Evolutionary conservation across 2,888 invertebrate species (phyloP), one percentile per base, ranked within the genome.

Genomic region (Buathra laborator): DNA sequence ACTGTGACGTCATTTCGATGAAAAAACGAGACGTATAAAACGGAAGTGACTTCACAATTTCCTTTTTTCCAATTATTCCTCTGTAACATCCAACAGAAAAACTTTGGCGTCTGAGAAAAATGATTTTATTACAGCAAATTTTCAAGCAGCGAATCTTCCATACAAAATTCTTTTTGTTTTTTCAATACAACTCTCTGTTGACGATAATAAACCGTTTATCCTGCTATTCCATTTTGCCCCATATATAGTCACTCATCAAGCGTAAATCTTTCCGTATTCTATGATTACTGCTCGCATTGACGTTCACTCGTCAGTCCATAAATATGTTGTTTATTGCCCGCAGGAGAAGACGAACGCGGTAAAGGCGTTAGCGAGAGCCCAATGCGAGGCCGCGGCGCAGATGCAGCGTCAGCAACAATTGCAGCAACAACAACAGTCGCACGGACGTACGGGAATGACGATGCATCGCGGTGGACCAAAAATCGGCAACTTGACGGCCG

Each of bases 321-420:
- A 76, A 76, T 29, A 19, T 48, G 19, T 68, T 29, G 9, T 10
- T 68, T 37, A 51, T 67, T 62, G 37, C 46, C 86, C 87, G 0
- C 88, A 94, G 94, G 97, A 97, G 94, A 98, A 98, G 94, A 98
- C 97, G 0, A 97, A 97, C 89, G 96, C 97, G 75, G 97, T 97
- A 44, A 96, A 96, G 90, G 96, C 96, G 9, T 92, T 95, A 9
- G 95, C 95, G 32, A 91, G 93, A 37, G 94, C 93, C 44, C 94
- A 93, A 75, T 94, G 92, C 89, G 93, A 94, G 78, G 93, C 93
- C 0, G 93, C 93, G 24, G 92, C 90, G 3, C 92, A 92, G 64
- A 84, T 92, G 71, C 92, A 92, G 51, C 92, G 92, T 7, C 93
- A 93, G 19, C 93, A 93, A 46, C 91, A 89, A 59, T 89, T 91